phyloP scores from a whole-genome alignment of 2,797 vertebrate genomes.

The Oreonectes daqikongensis region DNA sequence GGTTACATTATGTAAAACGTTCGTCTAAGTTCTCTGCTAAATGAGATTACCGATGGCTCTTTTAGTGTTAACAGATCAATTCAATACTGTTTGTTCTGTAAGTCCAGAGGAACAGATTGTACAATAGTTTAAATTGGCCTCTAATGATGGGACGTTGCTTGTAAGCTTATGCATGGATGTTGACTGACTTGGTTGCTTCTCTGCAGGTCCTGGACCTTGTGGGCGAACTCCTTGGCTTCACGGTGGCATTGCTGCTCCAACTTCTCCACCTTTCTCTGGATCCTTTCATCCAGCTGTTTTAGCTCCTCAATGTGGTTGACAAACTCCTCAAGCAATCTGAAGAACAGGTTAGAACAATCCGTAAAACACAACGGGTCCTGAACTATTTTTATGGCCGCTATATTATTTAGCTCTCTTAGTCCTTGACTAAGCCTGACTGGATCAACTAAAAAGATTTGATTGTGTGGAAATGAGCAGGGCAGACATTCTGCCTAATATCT shows the following conservation, averaged over 20 bases:
- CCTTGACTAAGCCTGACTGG: not conserved
- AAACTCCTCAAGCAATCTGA: slow-evolving; percentile 95
- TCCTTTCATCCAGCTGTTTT: slow-evolving; percentile 95
- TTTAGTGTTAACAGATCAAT: not conserved
- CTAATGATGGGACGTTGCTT: too few relatives aligned
- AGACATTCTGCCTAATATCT: not conserved
- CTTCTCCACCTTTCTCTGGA: slow-evolving; percentile 96
- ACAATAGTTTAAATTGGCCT: not conserved
- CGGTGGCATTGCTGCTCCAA: slow-evolving; percentile 97
- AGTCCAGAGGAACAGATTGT: not conserved
- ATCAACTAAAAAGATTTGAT: not conserved
- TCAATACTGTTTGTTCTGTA: not conserved
- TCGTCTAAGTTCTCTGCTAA: too few relatives aligned
- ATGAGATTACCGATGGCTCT: not conserved
- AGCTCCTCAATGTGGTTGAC: slow-evolving; percentile 97
- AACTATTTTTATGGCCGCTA: too few relatives aligned
- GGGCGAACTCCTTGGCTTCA: slow-evolving; percentile 98
- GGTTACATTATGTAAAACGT: not conserved
- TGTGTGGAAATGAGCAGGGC: not conserved
- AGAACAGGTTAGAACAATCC: slow-evolving; percentile 18
- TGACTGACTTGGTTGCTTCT: slow-evolving; percentile 95
- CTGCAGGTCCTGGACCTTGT: slow-evolving; percentile 97
- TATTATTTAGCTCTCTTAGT: too few relatives aligned
- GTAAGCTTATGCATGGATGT: not conserved
- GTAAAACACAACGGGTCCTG: not conserved